Evolutionary conservation across 1,140 invertebrate species (phyloP), one percentile per base, ranked within the genome.

Genomic region (Trypoxylus dichotomus): DNA sequence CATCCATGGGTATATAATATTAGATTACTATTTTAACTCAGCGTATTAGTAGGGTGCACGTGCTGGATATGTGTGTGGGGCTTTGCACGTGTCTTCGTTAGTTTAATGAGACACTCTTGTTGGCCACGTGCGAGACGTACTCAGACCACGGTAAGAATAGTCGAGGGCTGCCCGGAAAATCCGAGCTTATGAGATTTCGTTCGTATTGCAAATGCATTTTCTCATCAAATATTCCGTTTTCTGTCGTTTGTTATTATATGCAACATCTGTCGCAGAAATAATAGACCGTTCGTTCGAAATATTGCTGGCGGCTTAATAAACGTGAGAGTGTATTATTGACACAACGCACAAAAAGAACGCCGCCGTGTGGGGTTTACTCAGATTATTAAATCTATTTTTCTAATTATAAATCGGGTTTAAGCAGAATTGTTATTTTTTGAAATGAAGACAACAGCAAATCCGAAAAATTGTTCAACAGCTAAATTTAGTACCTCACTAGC

Each of bases 21-120:
- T 80, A 75, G 78, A 77, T 80, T 80, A 79, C 77, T 79, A 76
- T 78, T 81, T 81, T 81, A 78, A 75, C 74, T 76, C 42, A 41
- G 72, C 25, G 79, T 73, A 79, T 78, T 78, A 76, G 78, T 75
- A 78, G 60, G 37, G 63, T 71, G 78, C 80, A 81, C 80, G 80
- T 81, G 80, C 78, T 37, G 24, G 68, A 60, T 37, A 47, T 75
- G 58, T 63, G 63, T 78, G 79, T 77, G 78, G 77, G 75, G 75
- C 71, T 60, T 41, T 75, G 80, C 80, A 81, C 80, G 80, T 81
- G 80, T 79, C 80, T 81, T 81, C 80, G 80, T 81, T 78, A 81
- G 80, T 77, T 81, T 81, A 81, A 81, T 81, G 80, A 81, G 80
- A 81, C 80, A 81, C 78, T 77, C 77, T 79, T 79, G 78, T 78